Conservation (phyloP, 2,797 vertebrate species). For the Erpetoichthys calabaricus region DNA sequence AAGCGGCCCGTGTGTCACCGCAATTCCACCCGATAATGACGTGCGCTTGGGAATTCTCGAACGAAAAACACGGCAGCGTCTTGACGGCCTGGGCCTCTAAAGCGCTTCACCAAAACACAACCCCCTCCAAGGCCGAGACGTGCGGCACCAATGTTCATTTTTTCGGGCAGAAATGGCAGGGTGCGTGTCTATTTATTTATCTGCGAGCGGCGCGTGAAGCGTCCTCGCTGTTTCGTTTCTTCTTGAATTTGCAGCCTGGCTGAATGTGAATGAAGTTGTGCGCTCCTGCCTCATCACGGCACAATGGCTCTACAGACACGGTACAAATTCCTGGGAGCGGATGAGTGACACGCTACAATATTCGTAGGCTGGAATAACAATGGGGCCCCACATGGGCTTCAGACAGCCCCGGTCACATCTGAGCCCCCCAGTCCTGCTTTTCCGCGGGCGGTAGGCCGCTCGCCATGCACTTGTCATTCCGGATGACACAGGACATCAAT, state of each 20-base stretch:
- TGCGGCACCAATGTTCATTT: no score
- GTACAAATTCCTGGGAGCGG: slow-evolving; percentile 28
- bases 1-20: no score
- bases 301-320: slow-evolving; percentile 17
- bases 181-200: no score
- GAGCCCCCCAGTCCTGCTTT: slow-evolving; percentile 37
- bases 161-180: no score
- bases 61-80: not conserved
- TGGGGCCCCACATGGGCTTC: slow-evolving; percentile 38
- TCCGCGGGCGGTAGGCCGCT: slow-evolving; percentile 32
- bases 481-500: slow-evolving; percentile 78
- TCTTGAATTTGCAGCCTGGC: slow-evolving; percentile 13
- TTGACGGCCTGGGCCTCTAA: not conserved
- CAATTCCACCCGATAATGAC: not conserved
- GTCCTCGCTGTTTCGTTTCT: slow-evolving; percentile 5
- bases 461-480: slow-evolving; percentile 68
- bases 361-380: slow-evolving; percentile 48
- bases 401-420: slow-evolving; percentile 45
- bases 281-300: slow-evolving; percentile 9
- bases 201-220: slow-evolving; percentile 10
- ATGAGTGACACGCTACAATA: slow-evolving; percentile 29
- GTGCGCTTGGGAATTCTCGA: not conserved
- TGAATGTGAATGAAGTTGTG: slow-evolving; percentile 18
- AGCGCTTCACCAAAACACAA: not conserved
- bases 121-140: no score